Evolutionary conservation across 1,140 invertebrate species (phyloP).

Genomic region (Euura saliciscinereae): DNA sequence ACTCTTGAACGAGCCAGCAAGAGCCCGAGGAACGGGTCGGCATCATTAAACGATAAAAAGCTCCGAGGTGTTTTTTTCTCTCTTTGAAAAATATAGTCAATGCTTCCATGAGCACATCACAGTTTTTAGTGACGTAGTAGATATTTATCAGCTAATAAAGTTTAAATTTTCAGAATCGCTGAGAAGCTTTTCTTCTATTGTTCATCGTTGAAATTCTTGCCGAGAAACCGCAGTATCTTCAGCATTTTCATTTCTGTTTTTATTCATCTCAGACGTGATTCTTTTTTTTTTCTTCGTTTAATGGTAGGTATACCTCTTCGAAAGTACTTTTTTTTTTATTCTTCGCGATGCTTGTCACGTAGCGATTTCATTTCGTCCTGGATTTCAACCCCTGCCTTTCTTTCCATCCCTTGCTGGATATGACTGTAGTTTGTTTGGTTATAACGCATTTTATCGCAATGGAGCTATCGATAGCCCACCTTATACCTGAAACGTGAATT

Average conservation of each 20-base stretch:
- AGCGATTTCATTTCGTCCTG: constrained; percentile 1
- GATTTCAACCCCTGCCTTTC: not conserved
- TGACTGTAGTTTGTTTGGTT: not conserved
- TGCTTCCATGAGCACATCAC: not conserved
- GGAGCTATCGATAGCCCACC: not conserved
- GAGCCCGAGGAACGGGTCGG: too few relatives aligned
- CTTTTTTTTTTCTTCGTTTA: not conserved
- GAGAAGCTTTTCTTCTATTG: too few relatives aligned
- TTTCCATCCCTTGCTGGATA: not conserved
- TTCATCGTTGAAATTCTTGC: not conserved
- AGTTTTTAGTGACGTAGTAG: too few relatives aligned
- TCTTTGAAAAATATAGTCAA: constrained; percentile 2
- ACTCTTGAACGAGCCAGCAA: not conserved
- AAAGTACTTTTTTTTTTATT: not conserved
- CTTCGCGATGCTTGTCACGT: not conserved
- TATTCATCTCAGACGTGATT: not conserved
- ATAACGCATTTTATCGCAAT: not conserved
- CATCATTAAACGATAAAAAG: constrained; percentile 12
- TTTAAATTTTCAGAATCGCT: too few relatives aligned
- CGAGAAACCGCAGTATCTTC: not conserved
- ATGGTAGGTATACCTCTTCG: not conserved
- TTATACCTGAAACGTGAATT: constrained; percentile 2
- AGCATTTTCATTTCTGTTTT: not conserved
- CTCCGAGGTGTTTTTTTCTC: too few relatives aligned
- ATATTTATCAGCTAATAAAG: too few relatives aligned